Conservation (phyloP, 2,888 invertebrate species). For the Netelia melanura region DNA sequence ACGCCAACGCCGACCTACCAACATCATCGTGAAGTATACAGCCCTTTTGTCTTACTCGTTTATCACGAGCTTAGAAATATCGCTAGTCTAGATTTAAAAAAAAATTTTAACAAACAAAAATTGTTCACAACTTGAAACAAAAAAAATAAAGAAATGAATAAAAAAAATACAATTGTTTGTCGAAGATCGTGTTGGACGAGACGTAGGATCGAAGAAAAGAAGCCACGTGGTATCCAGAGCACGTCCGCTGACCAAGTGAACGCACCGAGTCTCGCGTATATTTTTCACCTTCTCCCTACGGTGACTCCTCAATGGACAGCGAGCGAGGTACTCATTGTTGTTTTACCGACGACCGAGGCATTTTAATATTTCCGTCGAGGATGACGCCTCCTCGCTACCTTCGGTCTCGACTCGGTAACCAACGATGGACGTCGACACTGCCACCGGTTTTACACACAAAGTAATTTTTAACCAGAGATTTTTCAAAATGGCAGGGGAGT, state of each 20-base stretch:
- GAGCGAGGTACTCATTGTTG: slow-evolving; percentile 78
- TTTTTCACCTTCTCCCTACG: slow-evolving; percentile 22
- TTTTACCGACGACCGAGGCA: slow-evolving; percentile 76
- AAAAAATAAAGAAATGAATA: slow-evolving; percentile 6
- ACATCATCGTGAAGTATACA: not conserved
- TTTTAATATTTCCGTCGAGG: slow-evolving; percentile 82
- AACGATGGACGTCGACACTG: slow-evolving; percentile 68
- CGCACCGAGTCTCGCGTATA: slow-evolving; percentile 48
- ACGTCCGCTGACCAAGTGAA: slow-evolving; percentile 78
- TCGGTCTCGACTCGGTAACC: slow-evolving; percentile 43
- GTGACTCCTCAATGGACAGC: slow-evolving; percentile 16
- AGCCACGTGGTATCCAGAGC: slow-evolving; percentile 79
- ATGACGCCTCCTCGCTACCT: slow-evolving; percentile 11
- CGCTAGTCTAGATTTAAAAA: no score
- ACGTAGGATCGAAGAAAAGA: slow-evolving; percentile 26
- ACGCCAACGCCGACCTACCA: slow-evolving; percentile 25
- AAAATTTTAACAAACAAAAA: not conserved
- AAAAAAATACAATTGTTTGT: not conserved
- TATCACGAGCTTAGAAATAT: not conserved
- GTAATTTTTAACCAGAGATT: no score
- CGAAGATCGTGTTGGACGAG: not conserved
- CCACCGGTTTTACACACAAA: slow-evolving; percentile 73
- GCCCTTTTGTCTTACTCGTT: not conserved
- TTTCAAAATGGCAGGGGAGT: no score
- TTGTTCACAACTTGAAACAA: not conserved